phyloP scores from a whole-genome alignment of 2,888 invertebrate species.

The Meghimatium bilineatum region DNA sequence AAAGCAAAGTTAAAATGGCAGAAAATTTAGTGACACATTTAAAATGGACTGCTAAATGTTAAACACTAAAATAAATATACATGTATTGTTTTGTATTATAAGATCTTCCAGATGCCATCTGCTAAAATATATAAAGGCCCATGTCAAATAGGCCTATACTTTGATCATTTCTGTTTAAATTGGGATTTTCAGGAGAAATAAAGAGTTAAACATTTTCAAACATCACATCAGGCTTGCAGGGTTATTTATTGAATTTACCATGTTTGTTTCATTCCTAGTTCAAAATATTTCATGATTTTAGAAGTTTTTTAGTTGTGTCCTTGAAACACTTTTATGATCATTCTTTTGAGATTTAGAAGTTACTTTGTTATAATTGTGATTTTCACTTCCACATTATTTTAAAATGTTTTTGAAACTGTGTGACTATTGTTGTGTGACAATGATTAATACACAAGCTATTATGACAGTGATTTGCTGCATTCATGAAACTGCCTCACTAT shows the following conservation, averaged over 20 bases:
- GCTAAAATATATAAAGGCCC: neutral
- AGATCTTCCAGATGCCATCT: neutral
- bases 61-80: no score
- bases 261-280: neutral
- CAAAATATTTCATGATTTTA: neutral
- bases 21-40: no score
- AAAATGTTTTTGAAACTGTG: no score
- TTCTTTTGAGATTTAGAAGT: no score
- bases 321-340: neutral
- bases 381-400: no score
- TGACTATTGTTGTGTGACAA: no score
- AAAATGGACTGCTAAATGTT: no score
- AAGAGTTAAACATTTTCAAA: neutral
- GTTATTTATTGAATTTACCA: neutral
- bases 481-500: no score
- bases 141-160: neutral
- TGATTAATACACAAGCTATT: no score
- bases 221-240: conserved; percentile 26
- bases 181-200: neutral
- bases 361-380: no score
- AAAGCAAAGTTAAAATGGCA: no score
- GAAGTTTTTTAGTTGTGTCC: neutral
- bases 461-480: no score
- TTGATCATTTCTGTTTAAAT: neutral
- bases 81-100: neutral